Conservation (phyloP, 2,113 vertebrate species). For the Chlorodrepanis virens region DNA sequence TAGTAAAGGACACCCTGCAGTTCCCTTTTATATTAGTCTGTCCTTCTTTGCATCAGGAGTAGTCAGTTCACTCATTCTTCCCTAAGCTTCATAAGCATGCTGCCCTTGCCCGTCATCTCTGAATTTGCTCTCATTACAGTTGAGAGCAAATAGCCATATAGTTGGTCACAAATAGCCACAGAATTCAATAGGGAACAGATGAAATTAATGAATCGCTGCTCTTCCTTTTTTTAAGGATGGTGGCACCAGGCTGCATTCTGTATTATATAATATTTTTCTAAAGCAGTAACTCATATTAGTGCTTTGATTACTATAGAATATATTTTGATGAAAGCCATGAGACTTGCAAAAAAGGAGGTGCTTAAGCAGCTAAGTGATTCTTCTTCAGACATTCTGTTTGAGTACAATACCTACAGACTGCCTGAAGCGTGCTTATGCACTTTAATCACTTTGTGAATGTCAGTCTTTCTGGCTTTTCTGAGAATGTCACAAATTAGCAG, state of each 20-base stretch:
- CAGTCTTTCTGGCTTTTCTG: neutral
- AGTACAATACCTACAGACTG: neutral
- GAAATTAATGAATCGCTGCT: neutral
- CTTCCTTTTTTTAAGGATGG: neutral
- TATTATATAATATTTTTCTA: neutral
- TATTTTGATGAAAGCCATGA: neutral
- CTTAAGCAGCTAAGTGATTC: neutral
- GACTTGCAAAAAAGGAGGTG: neutral
- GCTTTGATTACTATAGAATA: neutral
- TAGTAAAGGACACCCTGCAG: neutral
- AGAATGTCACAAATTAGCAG: neutral
- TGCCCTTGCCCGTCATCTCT: neutral
- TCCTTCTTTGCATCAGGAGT: neutral
- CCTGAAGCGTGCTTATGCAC: neutral
- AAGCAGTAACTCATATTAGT: neutral
- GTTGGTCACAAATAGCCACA: neutral
- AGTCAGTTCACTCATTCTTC: neutral
- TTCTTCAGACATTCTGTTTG: neutral
- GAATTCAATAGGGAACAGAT: neutral
- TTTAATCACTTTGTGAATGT: neutral
- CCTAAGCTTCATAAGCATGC: neutral
- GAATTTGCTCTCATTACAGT: neutral
- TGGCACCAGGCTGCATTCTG: neutral
- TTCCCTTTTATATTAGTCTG: neutral
- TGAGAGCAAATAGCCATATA: too few relatives aligned